phyloP scores from a whole-genome alignment of 2,888 invertebrate genomes.

The Operophtera brumata region DNA sequence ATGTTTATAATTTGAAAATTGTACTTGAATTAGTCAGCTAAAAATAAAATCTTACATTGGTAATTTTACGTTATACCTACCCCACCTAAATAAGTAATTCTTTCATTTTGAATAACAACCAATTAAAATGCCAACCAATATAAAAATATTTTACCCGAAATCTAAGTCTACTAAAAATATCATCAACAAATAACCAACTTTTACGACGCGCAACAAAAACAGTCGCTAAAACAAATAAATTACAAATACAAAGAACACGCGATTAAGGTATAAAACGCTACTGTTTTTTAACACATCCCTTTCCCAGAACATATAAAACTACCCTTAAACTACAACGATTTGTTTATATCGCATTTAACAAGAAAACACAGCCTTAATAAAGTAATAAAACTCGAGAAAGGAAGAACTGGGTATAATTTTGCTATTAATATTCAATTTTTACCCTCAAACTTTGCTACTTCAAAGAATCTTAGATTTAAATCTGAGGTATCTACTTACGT shows the following conservation, averaged over 20 bases:
- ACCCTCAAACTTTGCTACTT: conserved; percentile 68
- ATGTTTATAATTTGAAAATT: no score
- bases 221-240: conserved; percentile 50
- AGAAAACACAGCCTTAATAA: conserved; percentile 67
- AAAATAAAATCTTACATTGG: no score
- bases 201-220: conserved; percentile 45
- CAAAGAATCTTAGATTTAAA: conserved; percentile 76
- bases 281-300: conserved; percentile 75
- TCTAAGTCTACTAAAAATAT: conserved; percentile 14
- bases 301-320: conserved; percentile 59
- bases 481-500: conserved; percentile 69
- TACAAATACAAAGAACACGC: conserved; percentile 56
- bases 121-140: background rate
- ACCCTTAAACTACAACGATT: conserved; percentile 64
- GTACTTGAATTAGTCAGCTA: no score
- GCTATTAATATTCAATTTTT: conserved; percentile 81
- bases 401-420: conserved; percentile 68
- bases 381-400: conserved; percentile 71
- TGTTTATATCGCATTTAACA: conserved; percentile 76
- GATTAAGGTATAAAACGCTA: conserved; percentile 77
- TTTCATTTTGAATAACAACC: background rate
- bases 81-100: no score
- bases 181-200: conserved; percentile 30
- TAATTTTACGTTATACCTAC: no score
- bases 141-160: conserved; percentile 1